Evolutionary conservation across 1,140 invertebrate genomes (phyloP).

Genomic region (Trichomalopsis sarcophagae): DNA sequence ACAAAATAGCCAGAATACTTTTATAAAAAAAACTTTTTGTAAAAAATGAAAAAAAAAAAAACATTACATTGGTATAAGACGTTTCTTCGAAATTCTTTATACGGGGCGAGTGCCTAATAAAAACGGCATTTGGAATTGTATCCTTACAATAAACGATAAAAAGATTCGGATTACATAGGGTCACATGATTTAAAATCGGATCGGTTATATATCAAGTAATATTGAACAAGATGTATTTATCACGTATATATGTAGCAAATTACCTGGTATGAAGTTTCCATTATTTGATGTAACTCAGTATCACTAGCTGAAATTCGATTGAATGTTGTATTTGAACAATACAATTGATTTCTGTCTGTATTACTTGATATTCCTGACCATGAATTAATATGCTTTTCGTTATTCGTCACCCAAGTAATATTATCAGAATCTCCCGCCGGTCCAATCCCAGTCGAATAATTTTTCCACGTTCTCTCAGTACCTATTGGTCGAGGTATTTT

Average conservation of each 20-base stretch:
- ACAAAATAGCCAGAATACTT: no score
- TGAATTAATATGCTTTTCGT: slow-evolving; percentile 72
- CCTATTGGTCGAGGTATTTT: slow-evolving; percentile 86
- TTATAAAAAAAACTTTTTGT: no score
- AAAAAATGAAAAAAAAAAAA: no score
- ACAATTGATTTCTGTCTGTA: slow-evolving; percentile 71
- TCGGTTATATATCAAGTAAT: no score
- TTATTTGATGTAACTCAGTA: slow-evolving; percentile 70
- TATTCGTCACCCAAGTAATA: slow-evolving; percentile 78
- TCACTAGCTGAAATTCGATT: slow-evolving; percentile 69
- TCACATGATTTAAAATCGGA: no score
- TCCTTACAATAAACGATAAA: no score
- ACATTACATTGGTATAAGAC: no score
- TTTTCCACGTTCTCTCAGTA: slow-evolving; percentile 84
- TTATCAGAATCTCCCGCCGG: slow-evolving; percentile 72
- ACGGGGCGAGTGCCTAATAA: no score
- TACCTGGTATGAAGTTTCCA: slow-evolving; percentile 74
- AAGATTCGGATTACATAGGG: no score
- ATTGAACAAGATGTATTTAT: no score
- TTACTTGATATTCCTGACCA: slow-evolving; percentile 64
- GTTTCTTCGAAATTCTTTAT: no score
- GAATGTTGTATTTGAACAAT: slow-evolving; percentile 67
- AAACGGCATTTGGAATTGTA: no score
- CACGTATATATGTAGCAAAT: not conserved
- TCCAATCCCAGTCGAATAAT: slow-evolving; percentile 66